These are phyloP conservation scores for Cromileptes altivelis DNA, from an alignment of 2,113 vertebrate species.

Conservation along the genomic window DNA sequence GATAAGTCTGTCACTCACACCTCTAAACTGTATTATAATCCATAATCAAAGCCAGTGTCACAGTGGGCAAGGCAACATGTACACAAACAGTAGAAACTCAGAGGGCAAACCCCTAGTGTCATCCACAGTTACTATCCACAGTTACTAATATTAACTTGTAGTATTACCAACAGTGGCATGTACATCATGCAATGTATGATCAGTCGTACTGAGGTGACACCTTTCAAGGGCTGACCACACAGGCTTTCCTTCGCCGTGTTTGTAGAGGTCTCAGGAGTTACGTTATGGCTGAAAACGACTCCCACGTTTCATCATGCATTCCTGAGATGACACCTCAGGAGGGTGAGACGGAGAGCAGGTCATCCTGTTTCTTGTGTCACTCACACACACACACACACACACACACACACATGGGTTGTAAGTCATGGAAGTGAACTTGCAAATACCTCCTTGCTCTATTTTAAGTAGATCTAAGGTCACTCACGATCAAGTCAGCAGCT, in stretches of 20 bases:
- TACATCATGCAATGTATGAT: not conserved
- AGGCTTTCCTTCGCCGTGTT: not conserved
- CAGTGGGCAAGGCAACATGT: slow-evolving; percentile 29
- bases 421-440: slow-evolving; percentile 25
- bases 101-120: slow-evolving; percentile 15
- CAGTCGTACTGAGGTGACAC: slow-evolving; percentile 6
- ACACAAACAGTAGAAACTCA: slow-evolving; percentile 34
- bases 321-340: slow-evolving; percentile 37
- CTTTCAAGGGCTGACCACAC: slow-evolving; percentile 32
- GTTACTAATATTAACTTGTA: slow-evolving; percentile 49
- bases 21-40: not conserved
- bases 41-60: not conserved
- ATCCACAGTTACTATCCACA: slow-evolving; percentile 17
- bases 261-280: slow-evolving; percentile 42
- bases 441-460: slow-evolving; percentile 65
- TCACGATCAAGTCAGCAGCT: slow-evolving; percentile 34
- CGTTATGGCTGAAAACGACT: slow-evolving; percentile 1
- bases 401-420: not conserved
- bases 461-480: slow-evolving; percentile 49
- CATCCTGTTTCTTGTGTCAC: slow-evolving; percentile 25
- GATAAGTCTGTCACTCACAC: not conserved
- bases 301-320: slow-evolving; percentile 46
- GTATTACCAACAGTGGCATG: slow-evolving; percentile 17
- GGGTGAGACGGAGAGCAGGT: slow-evolving; percentile 35
- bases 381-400: slow-evolving; percentile 19